phyloP scores from a whole-genome alignment of 2,888 invertebrate genomes.

The Adelognathus sp. region DNA sequence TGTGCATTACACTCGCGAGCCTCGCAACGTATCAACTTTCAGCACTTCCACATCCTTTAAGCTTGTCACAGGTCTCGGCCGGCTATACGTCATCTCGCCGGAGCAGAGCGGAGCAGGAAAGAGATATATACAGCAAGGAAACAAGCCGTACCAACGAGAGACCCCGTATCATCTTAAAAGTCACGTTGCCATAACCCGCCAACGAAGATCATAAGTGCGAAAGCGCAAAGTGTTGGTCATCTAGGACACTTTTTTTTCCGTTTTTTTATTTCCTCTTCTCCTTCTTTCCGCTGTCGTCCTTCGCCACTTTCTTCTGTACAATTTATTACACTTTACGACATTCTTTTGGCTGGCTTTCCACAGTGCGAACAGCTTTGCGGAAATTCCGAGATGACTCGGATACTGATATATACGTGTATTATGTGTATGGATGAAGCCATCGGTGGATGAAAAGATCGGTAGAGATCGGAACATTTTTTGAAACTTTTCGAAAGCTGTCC shows the following conservation, averaged over 20 bases:
- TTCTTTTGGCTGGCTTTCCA: background rate
- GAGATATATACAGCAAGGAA: conserved; percentile 24
- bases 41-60: conserved; percentile 56
- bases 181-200: conserved; percentile 7
- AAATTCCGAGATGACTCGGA: background rate
- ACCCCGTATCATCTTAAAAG: conserved; percentile 30
- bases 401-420: too few species aligned
- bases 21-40: conserved; percentile 54
- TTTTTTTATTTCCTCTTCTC: background rate
- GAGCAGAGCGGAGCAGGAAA: background rate
- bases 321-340: background rate
- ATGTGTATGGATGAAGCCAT: too few species aligned
- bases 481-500: background rate
- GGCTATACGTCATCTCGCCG: conserved; percentile 49
- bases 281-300: background rate
- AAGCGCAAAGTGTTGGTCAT: conserved; percentile 33
- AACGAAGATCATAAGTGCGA: conserved; percentile 8
- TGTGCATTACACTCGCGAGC: conserved; percentile 6
- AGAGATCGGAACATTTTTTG: background rate
- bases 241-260: background rate
- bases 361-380: background rate
- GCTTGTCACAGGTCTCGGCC: conserved; percentile 38
- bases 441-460: background rate
- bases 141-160: conserved; percentile 31
- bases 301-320: background rate